Evolutionary conservation across 2,113 vertebrate species (phyloP), one percentile per base, ranked within the genome.

Genomic region (Passerina amoena): DNA sequence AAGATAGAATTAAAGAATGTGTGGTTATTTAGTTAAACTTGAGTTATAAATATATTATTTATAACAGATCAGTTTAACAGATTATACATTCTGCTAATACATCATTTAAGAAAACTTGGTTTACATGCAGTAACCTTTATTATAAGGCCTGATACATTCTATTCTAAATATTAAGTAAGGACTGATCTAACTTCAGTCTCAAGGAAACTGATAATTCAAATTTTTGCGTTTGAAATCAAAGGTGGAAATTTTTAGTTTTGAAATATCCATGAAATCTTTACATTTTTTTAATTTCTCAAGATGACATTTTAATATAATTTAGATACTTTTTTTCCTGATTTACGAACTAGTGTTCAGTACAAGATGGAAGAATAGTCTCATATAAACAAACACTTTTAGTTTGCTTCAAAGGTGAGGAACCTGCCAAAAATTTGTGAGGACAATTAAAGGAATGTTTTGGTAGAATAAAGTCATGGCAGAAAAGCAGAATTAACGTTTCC

Each of bases 1-100:
- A 97, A 97, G 37, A 88, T 17, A 96, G 2, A 73, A 68, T 33
- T 78, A 47, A 48, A 91, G 80, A 89, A 40, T 38, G 2, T 65
- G 15, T 83, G 11, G 31, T 63, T 88, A 40, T 50, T 68, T 81
- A 72, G 53, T 83, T 83, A 42, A 59, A 45, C 51, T 19, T 42
- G 50, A 40, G 5, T 37, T 53, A n/a, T 16, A 61, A 75, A 87
- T 89, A n/a, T 60, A 3, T 56, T 83, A 48, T 30, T 76, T 88
- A 42, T 71, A 59, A 71, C n/a, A n/a, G n/a, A n/a, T 76, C 5
- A 30, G 20, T 53, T 90, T 23, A 70, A 35, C 40, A 83, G 11
- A 42, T 76, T 51, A 33, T 35, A 31, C n/a, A 56, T 12, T 64
- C 23, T 42, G 7, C 25, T 72, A 64, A 27, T 64, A 27, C 4